A percentile compares a stretch with the other conserved stretches of the same genome.
These are phyloP conservation scores for Cryptoprocta ferox DNA, from an alignment of 2,797 vertebrate species.

Conservation along the genomic window DNA sequence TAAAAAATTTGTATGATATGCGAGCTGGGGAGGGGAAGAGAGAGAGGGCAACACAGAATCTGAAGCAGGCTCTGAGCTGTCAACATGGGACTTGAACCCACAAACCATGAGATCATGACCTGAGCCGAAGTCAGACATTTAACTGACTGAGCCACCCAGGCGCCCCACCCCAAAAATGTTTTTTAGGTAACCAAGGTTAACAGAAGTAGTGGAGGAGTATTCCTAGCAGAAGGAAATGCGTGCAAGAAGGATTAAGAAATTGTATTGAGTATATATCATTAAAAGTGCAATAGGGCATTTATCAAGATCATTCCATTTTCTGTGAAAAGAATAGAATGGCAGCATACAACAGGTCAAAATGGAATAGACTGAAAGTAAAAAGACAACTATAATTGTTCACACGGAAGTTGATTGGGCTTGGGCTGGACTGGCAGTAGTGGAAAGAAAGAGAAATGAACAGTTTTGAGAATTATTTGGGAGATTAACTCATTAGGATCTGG, in stretches of 20 bases:
- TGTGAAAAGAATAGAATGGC: not conserved
- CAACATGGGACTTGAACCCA: no score
- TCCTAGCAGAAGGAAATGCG: not conserved
- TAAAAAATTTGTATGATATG: no score
- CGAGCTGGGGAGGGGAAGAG: no score
- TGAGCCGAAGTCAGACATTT: no score
- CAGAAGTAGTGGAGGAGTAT: not conserved
- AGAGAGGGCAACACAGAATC: no score
- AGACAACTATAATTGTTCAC: not conserved
- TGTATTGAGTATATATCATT: not conserved
- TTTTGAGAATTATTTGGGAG: not conserved
- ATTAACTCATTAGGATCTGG: not conserved
- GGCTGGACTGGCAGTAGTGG: not conserved
- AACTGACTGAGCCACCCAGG: no score
- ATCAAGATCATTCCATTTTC: not conserved
- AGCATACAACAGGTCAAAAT: not conserved
- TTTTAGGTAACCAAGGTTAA: not conserved
- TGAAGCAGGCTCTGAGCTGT: no score
- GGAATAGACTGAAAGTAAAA: not conserved
- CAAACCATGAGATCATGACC: no score
- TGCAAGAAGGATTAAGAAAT: not conserved
- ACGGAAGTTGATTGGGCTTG: not conserved
- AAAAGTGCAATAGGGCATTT: not conserved
- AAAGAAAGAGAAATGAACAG: not conserved
- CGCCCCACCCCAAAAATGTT: no score